Conservation (phyloP, 2,113 vertebrate genomes). For the Solenodon paradoxus region DNA sequence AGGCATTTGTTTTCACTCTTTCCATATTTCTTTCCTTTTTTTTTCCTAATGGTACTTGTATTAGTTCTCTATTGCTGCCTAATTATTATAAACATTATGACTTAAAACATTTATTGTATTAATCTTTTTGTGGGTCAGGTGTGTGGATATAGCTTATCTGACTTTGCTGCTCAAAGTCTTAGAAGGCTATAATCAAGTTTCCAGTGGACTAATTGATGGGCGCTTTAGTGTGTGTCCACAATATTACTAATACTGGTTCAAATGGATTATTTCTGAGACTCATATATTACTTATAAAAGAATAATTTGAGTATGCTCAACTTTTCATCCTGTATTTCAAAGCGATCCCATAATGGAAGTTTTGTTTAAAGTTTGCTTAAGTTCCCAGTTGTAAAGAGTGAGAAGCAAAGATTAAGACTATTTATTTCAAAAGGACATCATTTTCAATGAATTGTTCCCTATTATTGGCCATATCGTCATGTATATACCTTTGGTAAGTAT, state of each 20-base stretch:
- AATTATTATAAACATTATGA: not conserved
- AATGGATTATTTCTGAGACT: not conserved
- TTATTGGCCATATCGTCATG: not conserved
- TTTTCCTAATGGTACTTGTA: not conserved
- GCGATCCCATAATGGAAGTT: not conserved
- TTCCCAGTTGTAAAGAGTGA: not conserved
- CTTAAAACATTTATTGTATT: not conserved
- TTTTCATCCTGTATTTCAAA: no score
- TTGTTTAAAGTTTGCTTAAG: not conserved
- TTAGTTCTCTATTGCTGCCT: not conserved
- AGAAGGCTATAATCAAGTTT: not conserved
- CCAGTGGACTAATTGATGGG: not conserved
- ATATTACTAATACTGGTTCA: not conserved
- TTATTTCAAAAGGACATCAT: not conserved
- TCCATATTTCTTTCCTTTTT: not conserved
- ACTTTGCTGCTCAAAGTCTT: not conserved
- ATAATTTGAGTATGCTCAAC: not conserved
- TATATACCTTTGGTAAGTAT: slow-evolving; percentile 12
- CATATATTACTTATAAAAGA: not conserved
- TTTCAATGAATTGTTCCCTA: not conserved
- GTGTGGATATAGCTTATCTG: not conserved
- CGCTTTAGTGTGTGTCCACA: not conserved
- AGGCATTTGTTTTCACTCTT: not conserved
- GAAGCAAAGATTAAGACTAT: not conserved
- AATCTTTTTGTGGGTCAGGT: not conserved